Evolutionary conservation across 2,113 vertebrate species (phyloP), one percentile per base, ranked within the genome.

Genomic region (Dipodomys ordii): DNA sequence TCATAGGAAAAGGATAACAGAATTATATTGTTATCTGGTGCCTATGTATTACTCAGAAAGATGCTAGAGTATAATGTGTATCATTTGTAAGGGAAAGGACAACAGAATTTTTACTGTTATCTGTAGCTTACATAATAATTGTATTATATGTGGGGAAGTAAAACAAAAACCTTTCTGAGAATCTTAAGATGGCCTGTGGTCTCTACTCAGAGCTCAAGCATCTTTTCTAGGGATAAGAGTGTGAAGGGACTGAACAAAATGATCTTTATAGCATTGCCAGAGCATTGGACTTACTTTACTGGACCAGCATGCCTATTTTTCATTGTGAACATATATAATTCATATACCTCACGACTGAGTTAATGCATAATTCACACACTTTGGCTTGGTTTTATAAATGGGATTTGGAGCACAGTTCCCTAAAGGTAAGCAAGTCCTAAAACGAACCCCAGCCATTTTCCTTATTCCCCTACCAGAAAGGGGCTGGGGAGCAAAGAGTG

Each of bases 361-460:
- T 92, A 94, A 96, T 95, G 64, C 74, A 97, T 95, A 95, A 95
- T 97, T 96, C 94, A 97, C 10, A 79, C 71, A 91, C 64, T 91
- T 94, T 93, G 74, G 89, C 96, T 96, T 83, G 87, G 68, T 92
- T 94, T 95, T 93, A 93, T 94, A 97, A 96, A 85, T 95, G 93
- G 89, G 62, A 95, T 95, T 89, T 91, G 85, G 88, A 96, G 44
- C 39, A 8, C 16, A 60, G 83, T 82, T 96, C 87, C 91, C 84
- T 94, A 87, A 92, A 94, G 87, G 78, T 95, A 97, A 95, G 7
- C 32, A 46, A 77, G 84, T 44, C 69, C 64, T 91, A 80, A 91
- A 96, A 76, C 91, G 91, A 84, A 92, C 62, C 67, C 84, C 27
- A 39, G 86, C 77, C 53, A 91, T 87, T 72, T 91, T 88, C 73